A percentile compares a stretch with the other conserved stretches of the same genome.
Conservation (phyloP, 2,888 invertebrate species). For the Andrena praecox region DNA sequence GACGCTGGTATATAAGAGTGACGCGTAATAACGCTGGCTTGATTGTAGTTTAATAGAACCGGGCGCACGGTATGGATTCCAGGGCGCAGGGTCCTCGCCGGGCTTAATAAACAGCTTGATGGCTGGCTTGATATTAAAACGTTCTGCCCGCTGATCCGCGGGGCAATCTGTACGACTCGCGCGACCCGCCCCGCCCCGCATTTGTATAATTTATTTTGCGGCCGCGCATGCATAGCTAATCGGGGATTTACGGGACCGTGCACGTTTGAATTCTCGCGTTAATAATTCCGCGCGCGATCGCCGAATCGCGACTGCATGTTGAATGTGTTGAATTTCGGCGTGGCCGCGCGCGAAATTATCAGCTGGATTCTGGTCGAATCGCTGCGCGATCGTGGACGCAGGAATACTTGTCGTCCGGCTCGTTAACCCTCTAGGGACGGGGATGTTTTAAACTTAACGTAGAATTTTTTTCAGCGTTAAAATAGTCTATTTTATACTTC, state of each 20-base stretch:
- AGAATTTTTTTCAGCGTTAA: too few relatives aligned
- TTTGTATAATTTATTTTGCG: constrained; percentile 56
- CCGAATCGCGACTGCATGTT: constrained; percentile 16
- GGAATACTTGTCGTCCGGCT: neutral
- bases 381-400: neutral
- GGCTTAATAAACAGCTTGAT: constrained; percentile 22
- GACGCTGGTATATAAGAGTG: neutral
- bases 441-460: too few relatives aligned
- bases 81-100: neutral
- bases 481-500: too few relatives aligned
- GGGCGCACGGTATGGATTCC: neutral
- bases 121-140: constrained; percentile 7
- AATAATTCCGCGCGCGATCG: constrained; percentile 45
- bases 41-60: constrained; percentile 41
- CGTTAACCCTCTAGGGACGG: too few relatives aligned
- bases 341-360: constrained; percentile 11
- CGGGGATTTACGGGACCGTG: constrained; percentile 32
- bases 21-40: constrained; percentile 10
- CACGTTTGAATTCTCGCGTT: constrained; percentile 40
- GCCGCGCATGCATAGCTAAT: constrained; percentile 51
- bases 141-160: neutral
- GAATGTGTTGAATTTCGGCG: constrained; percentile 28
- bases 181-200: neutral
- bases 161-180: constrained; percentile 12
- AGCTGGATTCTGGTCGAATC: constrained; percentile 8